Conservation (phyloP, 1,140 invertebrate genomes). For the Drosophila neocordata region DNA sequence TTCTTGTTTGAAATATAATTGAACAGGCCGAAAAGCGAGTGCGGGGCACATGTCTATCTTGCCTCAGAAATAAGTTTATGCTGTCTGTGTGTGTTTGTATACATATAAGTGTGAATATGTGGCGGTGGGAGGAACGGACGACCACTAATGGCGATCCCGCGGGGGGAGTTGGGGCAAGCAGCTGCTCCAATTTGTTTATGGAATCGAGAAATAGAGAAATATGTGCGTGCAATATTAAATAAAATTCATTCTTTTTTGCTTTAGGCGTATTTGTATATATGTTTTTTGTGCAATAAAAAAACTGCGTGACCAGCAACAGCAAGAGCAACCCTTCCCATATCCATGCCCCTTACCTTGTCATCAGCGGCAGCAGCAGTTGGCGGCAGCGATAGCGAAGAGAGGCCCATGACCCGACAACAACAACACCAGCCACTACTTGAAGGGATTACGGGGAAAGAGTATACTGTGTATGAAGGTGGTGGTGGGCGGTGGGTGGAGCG, state of each 20-base stretch:
- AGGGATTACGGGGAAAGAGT: slow-evolving; percentile 10
- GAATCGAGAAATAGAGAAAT: slow-evolving; percentile 26
- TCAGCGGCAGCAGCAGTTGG: slow-evolving; percentile 7
- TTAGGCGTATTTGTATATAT: slow-evolving; percentile 22
- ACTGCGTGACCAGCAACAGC: slow-evolving; percentile 29
- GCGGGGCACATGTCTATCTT: slow-evolving; percentile 16
- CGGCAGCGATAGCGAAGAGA: slow-evolving; percentile 21
- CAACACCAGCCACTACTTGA: slow-evolving; percentile 31
- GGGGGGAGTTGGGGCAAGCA: slow-evolving; percentile 21
- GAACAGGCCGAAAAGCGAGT: slow-evolving; percentile 45
- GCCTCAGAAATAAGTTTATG: not conserved
- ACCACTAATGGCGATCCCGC: not conserved
- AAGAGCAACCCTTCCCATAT: slow-evolving; percentile 21
- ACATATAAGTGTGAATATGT: slow-evolving; percentile 7
- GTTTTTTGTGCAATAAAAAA: slow-evolving; percentile 26
- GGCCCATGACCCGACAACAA: slow-evolving; percentile 39
- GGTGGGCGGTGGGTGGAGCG: slow-evolving; percentile 27
- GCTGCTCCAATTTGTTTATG: slow-evolving; percentile 43
- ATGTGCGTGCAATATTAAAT: slow-evolving; percentile 27
- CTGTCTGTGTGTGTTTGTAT: not conserved
- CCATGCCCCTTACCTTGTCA: slow-evolving; percentile 50
- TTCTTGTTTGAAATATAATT: slow-evolving; percentile 58
- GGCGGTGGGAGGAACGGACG: not conserved
- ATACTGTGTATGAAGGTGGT: slow-evolving; percentile 15
- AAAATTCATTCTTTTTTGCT: slow-evolving; percentile 2